Base-by-base conservation (phyloP, 2,888 invertebrate species). In the Oegoconia quadripuncta region DNA sequence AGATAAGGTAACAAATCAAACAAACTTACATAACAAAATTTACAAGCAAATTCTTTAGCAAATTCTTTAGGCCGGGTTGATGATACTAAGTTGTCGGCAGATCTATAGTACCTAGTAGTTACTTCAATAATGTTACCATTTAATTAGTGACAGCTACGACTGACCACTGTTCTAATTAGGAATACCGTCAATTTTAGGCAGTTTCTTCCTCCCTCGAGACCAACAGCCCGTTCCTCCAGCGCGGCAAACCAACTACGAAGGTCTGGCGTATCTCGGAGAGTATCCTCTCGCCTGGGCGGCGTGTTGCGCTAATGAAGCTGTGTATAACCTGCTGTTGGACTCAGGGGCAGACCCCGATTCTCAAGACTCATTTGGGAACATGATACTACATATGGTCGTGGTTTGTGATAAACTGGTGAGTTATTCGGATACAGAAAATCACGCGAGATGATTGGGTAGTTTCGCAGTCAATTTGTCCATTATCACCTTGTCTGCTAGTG, bases 321-420 rank as follows among this genome's bases (percentile, higher is more conserved):
- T 98, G 8, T 99, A 99, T 73, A 99, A 99, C 83, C 90, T 97
- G 43, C 89, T 99, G 1, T 86, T 98, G 37, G 97, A 98, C 59
- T 92, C 92, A 31, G 97, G 95, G 1, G 97, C 98, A 0, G 93
- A 99, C 80, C 99, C 99, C 0, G 97, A 99, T 74, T 89, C 93
- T n/a, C 95, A 97, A 72, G 99, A 99, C 74, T 92, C 95, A 0
- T 98, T 97, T 66, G 99, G 99, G 8, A 99, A 99, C 73, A 98
- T 97, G 92, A 97, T 98, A 48, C 89, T 99, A n/a, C 99, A 99
- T 72, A 98, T 99, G 97, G 97, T 99, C 23, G 99, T 99, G 25
- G 98, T 99, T 43, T 95, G 97, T 68, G 97, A 99, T 82, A 98
- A 98, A 81, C 84, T 97, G 89, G 98, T 97, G 79, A 81, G 72